Evolutionary conservation across 23 tunicate genomes (phyloP).

Genomic region (Botrylloides violaceus): DNA sequence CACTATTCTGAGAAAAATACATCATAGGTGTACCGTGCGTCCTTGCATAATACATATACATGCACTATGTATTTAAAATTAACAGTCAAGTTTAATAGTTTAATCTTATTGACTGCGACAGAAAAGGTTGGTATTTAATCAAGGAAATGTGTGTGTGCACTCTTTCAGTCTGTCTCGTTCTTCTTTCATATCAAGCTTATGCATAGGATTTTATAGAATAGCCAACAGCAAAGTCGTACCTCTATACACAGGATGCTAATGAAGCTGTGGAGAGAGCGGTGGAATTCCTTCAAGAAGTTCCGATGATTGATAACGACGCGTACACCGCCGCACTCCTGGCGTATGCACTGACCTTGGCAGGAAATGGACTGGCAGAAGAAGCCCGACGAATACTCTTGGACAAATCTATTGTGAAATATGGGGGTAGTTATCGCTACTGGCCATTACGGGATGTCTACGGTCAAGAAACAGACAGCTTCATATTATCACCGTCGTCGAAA

Average conservation of each 20-base stretch:
- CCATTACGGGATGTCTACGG: neutral
- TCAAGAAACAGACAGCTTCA: neutral
- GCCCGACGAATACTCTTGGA: conserved; percentile 32
- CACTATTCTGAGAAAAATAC: too few species aligned
- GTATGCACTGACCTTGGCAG: conserved; percentile 64
- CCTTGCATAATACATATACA: too few species aligned
- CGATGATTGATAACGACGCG: conserved; percentile 39
- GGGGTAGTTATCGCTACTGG: conserved; percentile 27
- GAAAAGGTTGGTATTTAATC: too few species aligned
- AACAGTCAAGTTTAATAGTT: too few species aligned
- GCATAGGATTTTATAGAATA: too few species aligned
- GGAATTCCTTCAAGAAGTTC: conserved; percentile 42
- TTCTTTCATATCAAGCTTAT: too few species aligned
- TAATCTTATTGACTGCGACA: too few species aligned
- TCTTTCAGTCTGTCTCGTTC: too few species aligned
- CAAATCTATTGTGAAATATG: neutral
- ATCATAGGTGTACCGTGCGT: too few species aligned
- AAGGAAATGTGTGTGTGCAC: too few species aligned
- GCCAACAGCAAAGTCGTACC: too few species aligned
- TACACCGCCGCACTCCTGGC: conserved; percentile 75
- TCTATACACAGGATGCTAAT: conserved; percentile 38
- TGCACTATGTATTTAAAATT: too few species aligned
- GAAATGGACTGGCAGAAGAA: conserved; percentile 40
- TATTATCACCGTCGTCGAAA: neutral
- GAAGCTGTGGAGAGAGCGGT: conserved; percentile 55